Base-by-base conservation (phyloP, 2,888 invertebrate genomes). In the Onchidella celtica region DNA sequence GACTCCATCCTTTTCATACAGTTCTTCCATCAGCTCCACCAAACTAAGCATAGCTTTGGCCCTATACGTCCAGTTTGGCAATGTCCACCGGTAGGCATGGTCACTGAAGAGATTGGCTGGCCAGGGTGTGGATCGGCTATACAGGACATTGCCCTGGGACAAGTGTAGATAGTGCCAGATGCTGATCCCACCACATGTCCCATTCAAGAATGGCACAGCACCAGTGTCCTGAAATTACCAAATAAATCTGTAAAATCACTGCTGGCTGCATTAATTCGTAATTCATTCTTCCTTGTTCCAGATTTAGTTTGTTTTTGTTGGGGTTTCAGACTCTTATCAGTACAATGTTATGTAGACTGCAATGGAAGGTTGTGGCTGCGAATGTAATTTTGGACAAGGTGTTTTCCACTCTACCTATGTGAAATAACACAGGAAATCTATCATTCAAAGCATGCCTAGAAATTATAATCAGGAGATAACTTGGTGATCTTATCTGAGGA, bases 11-110 rank as follows among this genome's bases (percentile, higher is more conserved):
- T 85, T 87, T 78, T 92, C 91, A 78, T 88, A 88, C 38, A 88
- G 84, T 32, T 89, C 87, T 59, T 88, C 87, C 11, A 87, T 85
- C 66, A 91, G 89, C 77, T 91, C 91, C 27, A 92, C 82, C 66
- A 92, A 81, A 14, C 91, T 90, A 1, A 91, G 84, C 11, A 88
- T 86, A 27, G 91, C 87, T 57, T 90, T 90, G 0, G 88, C 89
- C 11, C 91, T 81, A 59, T 86, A 81, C 29, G 85, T 83, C 90
- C 91, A 92, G 27, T 72, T 68, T 4, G 91, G 91, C 57, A 89
- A 86, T 9, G 80, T 81, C 89, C 90, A 90, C 14, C 86, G 86
- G 79, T 88, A 89, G n/a, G 86, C 83, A 82, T 85, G 73, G 17
- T 79, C 82, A 32, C 87, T 83, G n/a, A 86, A 63, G 2, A 84